A percentile compares a stretch with the other conserved stretches of the same genome.
phyloP scores from a whole-genome alignment of 2,888 invertebrate genomes.

The Drosophila acutilabella region DNA sequence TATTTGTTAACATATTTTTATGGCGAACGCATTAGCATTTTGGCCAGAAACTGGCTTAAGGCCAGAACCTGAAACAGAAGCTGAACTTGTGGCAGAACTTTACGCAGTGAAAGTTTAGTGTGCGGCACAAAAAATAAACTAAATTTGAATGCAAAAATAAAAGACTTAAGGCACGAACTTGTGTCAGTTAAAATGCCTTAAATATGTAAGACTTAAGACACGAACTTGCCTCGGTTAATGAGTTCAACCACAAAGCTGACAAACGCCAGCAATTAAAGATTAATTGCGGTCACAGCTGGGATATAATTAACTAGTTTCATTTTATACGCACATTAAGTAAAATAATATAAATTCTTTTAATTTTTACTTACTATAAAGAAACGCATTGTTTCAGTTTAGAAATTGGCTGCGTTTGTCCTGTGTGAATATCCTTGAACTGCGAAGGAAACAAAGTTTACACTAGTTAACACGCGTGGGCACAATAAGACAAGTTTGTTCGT shows the following conservation, averaged over 20 bases:
- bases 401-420: conserved; percentile 33
- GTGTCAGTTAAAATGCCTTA: conserved; percentile 66
- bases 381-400: conserved; percentile 50
- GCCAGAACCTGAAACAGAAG: conserved; percentile 34
- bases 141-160: conserved; percentile 20
- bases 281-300: conserved; percentile 59
- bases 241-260: conserved; percentile 50
- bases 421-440: conserved; percentile 72
- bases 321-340: conserved; percentile 3
- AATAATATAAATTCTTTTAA: conserved; percentile 11
- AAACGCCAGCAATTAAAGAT: conserved; percentile 60
- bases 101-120: conserved; percentile 71
- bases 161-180: conserved; percentile 63
- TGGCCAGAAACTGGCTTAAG: conserved; percentile 39
- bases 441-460: conserved; percentile 58
- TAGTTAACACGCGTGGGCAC: conserved; percentile 42
- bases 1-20: conserved; percentile 25
- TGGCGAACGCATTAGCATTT: conserved; percentile 15
- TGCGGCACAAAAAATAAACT: not conserved
- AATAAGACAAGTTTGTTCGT: conserved; percentile 47
- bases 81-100: conserved; percentile 14
- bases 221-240: conserved; percentile 63
- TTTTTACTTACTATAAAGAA: conserved; percentile 67
- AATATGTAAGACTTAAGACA: conserved; percentile 64
- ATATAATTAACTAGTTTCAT: conserved; percentile 53